Conservation (phyloP, 92 coral and sea anemone species). For the Porites evermanni region DNA sequence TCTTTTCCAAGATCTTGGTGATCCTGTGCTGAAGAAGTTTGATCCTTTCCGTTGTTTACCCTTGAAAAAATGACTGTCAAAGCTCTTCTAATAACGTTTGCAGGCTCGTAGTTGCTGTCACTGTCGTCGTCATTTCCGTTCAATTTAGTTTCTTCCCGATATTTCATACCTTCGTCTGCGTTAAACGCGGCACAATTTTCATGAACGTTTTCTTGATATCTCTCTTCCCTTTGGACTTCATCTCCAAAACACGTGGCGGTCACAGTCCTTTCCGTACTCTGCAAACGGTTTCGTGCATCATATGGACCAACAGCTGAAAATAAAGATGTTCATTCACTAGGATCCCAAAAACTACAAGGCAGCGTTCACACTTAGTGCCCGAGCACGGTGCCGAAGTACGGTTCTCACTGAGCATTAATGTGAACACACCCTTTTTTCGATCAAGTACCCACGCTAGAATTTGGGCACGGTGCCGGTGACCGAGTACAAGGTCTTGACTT, state of each 20-base stretch:
- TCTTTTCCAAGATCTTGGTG: not conserved
- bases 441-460: no score
- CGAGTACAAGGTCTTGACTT: no score
- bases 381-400: no score
- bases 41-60: not conserved
- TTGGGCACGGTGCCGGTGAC: no score
- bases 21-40: not conserved
- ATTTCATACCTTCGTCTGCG: not conserved
- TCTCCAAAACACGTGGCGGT: not conserved
- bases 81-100: not conserved
- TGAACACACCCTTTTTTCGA: no score
- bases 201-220: not conserved
- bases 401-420: no score
- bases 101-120: slow-evolving; percentile 7
- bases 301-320: not conserved
- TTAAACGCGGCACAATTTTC: not conserved
- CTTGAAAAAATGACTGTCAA: not conserved
- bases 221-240: not conserved
- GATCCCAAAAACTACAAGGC: no score
- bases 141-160: not conserved
- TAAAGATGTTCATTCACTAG: not conserved
- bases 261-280: not conserved
- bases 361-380: no score
- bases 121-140: not conserved
- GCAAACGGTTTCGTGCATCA: not conserved